phyloP scores from a whole-genome alignment of 2,888 invertebrate species.

The Brachypterus glaber region DNA sequence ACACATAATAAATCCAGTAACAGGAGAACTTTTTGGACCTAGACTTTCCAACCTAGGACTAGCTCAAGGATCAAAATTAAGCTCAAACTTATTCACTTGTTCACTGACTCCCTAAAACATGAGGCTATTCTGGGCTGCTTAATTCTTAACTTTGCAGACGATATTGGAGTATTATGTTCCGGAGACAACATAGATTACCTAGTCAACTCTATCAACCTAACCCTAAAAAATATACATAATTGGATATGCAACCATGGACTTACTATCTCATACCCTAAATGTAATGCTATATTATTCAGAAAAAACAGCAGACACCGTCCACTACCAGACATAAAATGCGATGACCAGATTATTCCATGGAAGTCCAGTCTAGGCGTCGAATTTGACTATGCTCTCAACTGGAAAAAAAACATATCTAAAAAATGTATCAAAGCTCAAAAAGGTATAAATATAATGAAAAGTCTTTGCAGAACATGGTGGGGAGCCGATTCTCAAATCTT shows the following conservation, averaged over 20 bases:
- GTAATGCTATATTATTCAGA: conserved; percentile 9
- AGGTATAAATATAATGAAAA: conserved; percentile 11
- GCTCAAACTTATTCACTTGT: conserved; percentile 10
- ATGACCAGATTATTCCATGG: conserved; percentile 4
- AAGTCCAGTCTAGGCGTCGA: conserved; percentile 7
- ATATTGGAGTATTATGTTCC: no score
- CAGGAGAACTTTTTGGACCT: not conserved
- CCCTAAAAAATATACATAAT: conserved; percentile 1
- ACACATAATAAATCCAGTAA: not conserved
- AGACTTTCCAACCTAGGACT: not conserved
- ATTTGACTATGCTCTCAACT: conserved; percentile 3
- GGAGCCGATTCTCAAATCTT: conserved; percentile 10
- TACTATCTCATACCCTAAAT: conserved; percentile 7
- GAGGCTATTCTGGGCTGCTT: no score
- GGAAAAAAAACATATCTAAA: conserved; percentile 1
- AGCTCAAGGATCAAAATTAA: conserved; percentile 9
- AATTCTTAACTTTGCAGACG: conserved; percentile 13
- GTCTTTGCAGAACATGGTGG: conserved; percentile 7
- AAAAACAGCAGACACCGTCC: conserved; percentile 3
- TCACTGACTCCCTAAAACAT: no score
- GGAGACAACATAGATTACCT: no score
- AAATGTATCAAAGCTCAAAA: conserved; percentile 5
- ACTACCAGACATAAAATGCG: not conserved
- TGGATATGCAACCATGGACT: conserved; percentile 9
- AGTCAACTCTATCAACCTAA: no score